Conservation (phyloP, 2,888 invertebrate genomes). For the Cheilosia grossa region DNA sequence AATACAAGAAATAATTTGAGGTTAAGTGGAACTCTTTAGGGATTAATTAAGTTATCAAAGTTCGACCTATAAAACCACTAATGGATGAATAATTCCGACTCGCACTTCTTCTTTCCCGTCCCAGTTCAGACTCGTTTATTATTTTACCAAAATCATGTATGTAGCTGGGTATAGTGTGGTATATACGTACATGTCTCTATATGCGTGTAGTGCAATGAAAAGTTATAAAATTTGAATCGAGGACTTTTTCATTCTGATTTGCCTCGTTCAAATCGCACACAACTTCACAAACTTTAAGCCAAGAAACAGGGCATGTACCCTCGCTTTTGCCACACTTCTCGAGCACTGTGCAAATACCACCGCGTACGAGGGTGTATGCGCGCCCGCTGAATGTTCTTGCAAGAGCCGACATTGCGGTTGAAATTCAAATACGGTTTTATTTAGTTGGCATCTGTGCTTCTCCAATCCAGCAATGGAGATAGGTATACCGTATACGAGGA, state of each 20-base stretch:
- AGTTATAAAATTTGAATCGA: constrained; percentile 68
- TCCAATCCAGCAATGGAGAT: constrained; percentile 5
- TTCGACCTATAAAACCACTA: constrained; percentile 68
- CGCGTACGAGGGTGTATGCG: constrained; percentile 27
- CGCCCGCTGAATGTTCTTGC: constrained; percentile 52
- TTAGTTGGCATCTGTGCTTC: constrained; percentile 55
- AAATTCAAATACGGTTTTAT: constrained; percentile 63
- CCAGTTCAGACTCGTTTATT: neutral
- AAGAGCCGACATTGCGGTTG: constrained; percentile 56
- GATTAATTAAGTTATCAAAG: constrained; percentile 70
- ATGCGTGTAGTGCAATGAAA: constrained; percentile 41
- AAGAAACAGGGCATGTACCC: constrained; percentile 32
- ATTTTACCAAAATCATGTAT: constrained; percentile 25
- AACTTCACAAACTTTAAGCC: constrained; percentile 42
- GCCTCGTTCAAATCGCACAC: constrained; percentile 16
- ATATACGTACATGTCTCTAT: neutral
- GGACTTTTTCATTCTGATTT: constrained; percentile 55
- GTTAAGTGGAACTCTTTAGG: constrained; percentile 68
- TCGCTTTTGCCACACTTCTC: constrained; percentile 10
- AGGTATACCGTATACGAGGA: neutral
- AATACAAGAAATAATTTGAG: constrained; percentile 69
- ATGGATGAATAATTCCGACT: constrained; percentile 67
- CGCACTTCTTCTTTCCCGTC: constrained; percentile 20
- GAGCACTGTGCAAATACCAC: constrained; percentile 37
- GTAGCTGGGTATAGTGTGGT: neutral